Evolutionary conservation across 1,140 invertebrate species (phyloP).

Genomic region (Brachionus paranguensis): DNA sequence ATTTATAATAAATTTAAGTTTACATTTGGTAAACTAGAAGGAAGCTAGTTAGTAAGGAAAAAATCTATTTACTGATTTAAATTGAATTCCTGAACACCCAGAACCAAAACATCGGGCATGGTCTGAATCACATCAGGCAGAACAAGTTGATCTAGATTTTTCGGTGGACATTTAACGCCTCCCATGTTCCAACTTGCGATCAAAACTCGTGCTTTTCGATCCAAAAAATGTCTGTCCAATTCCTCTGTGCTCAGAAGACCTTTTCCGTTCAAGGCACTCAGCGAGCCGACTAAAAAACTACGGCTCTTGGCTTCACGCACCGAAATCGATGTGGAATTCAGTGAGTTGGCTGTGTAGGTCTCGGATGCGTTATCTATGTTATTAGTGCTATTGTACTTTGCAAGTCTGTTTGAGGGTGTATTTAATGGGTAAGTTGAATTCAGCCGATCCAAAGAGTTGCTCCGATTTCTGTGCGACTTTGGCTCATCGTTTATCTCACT

Average conservation of each 20-base stretch:
- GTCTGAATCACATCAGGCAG: slow-evolving; percentile 70
- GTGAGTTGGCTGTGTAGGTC: background rate
- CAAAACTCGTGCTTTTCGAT: slow-evolving; percentile 74
- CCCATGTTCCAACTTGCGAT: slow-evolving; percentile 94
- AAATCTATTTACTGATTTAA: slow-evolving; percentile 49
- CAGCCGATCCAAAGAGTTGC: slow-evolving; percentile 22
- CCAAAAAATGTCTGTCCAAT: slow-evolving; percentile 75
- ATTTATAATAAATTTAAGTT: too few species aligned
- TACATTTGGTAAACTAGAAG: too few species aligned
- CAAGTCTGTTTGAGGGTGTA: background rate
- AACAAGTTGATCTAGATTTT: slow-evolving; percentile 72
- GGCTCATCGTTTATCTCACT: background rate
- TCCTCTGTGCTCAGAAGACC: slow-evolving; percentile 70
- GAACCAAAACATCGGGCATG: slow-evolving; percentile 80
- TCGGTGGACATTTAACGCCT: slow-evolving; percentile 60
- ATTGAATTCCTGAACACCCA: slow-evolving; percentile 81
- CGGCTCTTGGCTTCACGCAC: slow-evolving; percentile 41
- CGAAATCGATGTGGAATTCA: background rate
- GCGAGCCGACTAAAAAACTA: slow-evolving; percentile 45
- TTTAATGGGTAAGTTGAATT: background rate
- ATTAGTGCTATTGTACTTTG: slow-evolving; percentile 21
- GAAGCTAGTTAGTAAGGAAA: background rate
- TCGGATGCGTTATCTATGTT: slow-evolving; percentile 17
- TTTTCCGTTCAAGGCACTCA: slow-evolving; percentile 37
- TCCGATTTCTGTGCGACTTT: background rate